Evolutionary conservation across 2,797 vertebrate genomes (phyloP).

Genomic region (Austrolebias charrua): DNA sequence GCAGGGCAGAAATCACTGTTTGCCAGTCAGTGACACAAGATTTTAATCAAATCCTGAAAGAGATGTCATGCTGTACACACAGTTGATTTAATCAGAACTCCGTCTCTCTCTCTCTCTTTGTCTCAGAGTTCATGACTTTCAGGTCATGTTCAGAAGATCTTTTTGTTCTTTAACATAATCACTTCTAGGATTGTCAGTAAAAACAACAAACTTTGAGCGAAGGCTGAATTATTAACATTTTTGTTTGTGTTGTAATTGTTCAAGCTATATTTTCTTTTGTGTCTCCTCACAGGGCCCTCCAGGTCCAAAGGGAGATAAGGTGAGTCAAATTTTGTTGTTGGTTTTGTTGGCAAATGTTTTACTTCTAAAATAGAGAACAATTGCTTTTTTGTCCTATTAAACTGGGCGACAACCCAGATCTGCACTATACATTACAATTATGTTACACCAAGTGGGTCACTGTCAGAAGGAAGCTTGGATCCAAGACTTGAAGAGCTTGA

Average conservation of each 20-base stretch:
- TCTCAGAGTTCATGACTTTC: conserved; percentile 12
- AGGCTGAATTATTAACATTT: neutral
- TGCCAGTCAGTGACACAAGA: conserved; percentile 45
- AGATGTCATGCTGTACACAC: conserved; percentile 49
- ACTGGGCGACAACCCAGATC: too few species aligned
- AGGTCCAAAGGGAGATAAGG: conserved; percentile 96
- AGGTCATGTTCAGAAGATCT: conserved; percentile 15
- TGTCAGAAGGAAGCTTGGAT: too few species aligned
- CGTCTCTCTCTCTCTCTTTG: conserved; percentile 3
- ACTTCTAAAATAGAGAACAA: too few species aligned
- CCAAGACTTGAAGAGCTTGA: too few species aligned
- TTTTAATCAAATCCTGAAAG: conserved; percentile 53
- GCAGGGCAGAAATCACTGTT: conserved; percentile 25
- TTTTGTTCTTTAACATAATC: conserved; percentile 29
- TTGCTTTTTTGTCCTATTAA: too few species aligned
- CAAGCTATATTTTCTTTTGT: conserved; percentile 16
- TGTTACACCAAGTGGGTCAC: too few species aligned
- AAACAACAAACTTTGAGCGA: neutral
- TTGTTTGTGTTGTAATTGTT: too few species aligned
- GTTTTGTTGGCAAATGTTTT: neutral
- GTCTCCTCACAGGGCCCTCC: conserved; percentile 85
- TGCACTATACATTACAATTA: too few species aligned
- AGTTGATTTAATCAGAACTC: conserved; percentile 43
- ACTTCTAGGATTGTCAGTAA: neutral
- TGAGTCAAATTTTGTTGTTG: conserved; percentile 72